Base-by-base conservation (phyloP, 2,797 vertebrate genomes). In the Schizopygopsis malacanthus region DNA sequence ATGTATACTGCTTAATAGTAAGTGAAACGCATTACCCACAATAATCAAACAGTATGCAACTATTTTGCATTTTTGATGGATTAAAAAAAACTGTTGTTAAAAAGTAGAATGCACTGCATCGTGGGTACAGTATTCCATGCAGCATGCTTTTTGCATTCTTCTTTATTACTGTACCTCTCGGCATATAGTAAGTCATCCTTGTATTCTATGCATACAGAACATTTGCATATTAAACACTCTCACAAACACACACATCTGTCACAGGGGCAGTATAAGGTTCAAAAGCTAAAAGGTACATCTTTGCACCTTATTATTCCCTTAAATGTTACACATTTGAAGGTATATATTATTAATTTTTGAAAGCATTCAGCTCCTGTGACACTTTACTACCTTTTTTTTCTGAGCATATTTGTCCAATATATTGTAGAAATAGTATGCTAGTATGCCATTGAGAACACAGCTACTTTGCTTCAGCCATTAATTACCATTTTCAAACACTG, bases 401-500 rank as follows among this genome's bases (percentile, higher is more conserved):
- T 4, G 10, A 8, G 18, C 20, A 18, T 56, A 6, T 56, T 9
- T 56, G 54, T 9, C 1, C 20, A 22, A 56, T 28, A 28, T 15
- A 15, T 72, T 9, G 13, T 8, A 28, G 16, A 76, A 52, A 37
- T 37, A 37, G 37, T 2, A 80, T 7, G 56, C 50, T 25, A 54
- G 67, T 22, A 39, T 75, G 37, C 79, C 20, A 72, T 12, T 20
- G 25, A 54, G 18, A 47, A 47, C 78, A 28, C 39, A 43, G 22
- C 4, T 22, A 79, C 56, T 72, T 78, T 47, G 77, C 13, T 37
- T 28, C 13, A 22, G 61, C 37, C 6, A 69, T 71, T 72, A 79
- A 79, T 82, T 72, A 79, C 1, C 50, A 54, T 72, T 82, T 83
- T 59, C 54, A 80, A 79, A 79, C 25, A 45, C 33, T 25, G 11